These are phyloP conservation scores for Myiagra hebetior DNA, from an alignment of 2,113 vertebrate species.

Conservation along the genomic window DNA sequence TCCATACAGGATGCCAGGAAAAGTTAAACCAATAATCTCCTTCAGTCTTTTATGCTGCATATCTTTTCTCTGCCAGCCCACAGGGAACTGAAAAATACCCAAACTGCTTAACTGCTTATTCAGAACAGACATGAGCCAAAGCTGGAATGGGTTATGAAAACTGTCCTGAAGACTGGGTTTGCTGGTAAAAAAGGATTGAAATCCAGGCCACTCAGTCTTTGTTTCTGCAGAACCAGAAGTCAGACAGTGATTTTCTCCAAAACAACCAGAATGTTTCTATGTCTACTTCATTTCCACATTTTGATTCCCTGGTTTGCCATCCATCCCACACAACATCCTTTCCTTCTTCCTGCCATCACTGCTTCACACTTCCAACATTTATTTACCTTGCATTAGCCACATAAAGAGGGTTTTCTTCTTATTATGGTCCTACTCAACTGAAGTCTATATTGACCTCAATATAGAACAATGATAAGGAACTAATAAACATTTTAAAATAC, in stretches of 20 bases:
- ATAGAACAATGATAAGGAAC: not conserved
- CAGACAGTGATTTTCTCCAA: conserved; percentile 27
- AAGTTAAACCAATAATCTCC: not conserved
- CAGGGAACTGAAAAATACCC: conserved; percentile 34
- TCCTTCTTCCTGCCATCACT: not conserved
- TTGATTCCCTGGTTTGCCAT: not conserved
- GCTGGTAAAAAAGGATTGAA: not conserved
- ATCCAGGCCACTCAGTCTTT: not conserved
- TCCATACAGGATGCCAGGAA: not conserved
- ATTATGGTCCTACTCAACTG: not conserved
- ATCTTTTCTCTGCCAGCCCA: conserved; percentile 24
- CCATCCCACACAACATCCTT: not conserved
- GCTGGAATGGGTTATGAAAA: conserved; percentile 31
- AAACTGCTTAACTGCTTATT: conserved; percentile 8
- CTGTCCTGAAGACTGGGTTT: not conserved
- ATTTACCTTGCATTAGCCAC: not conserved
- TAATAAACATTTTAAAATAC: not conserved
- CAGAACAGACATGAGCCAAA: conserved; percentile 5
- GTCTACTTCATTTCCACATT: conserved; percentile 13
- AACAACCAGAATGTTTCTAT: not conserved
- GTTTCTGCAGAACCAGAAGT: not conserved
- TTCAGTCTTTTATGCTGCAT: not conserved
- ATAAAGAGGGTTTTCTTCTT: not conserved
- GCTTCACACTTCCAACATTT: not conserved
- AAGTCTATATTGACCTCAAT: not conserved